These are phyloP conservation scores for Rhagonycha lutea DNA, from an alignment of 2,888 invertebrate genomes.

Conservation along the genomic window DNA sequence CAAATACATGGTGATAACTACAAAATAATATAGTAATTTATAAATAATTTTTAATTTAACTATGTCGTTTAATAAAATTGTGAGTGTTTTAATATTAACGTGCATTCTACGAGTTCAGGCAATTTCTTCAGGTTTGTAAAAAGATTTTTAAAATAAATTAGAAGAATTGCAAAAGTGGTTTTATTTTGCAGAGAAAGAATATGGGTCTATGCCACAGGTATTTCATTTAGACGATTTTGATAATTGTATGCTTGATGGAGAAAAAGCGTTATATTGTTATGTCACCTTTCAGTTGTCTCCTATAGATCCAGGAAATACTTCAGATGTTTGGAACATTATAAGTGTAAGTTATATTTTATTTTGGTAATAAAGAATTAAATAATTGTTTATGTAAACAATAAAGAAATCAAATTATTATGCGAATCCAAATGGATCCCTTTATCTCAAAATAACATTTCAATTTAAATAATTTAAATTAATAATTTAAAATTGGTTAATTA, in stretches of 20 bases:
- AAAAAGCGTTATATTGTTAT: constrained; percentile 23
- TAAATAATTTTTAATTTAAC: not conserved
- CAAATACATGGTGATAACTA: not conserved
- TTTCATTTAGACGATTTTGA: constrained; percentile 25
- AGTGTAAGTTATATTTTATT: constrained; percentile 13
- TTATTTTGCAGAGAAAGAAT: not conserved
- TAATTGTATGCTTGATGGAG: constrained; percentile 12
- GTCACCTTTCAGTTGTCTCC: constrained; percentile 24
- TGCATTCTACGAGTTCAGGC: not conserved
- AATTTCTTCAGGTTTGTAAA: not conserved
- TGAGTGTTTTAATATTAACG: not conserved
- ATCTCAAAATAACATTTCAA: too few species aligned
- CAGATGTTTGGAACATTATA: constrained; percentile 25
- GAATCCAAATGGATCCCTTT: too few species aligned
- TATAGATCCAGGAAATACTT: constrained; percentile 3
- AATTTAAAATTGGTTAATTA: too few species aligned
- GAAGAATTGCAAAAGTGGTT: not conserved
- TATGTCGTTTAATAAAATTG: not conserved
- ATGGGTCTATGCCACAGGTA: not conserved
- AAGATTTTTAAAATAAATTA: not conserved
- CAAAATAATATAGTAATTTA: not conserved
- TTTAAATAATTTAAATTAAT: too few species aligned
- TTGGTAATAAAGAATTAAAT: not conserved
- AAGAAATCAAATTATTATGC: too few species aligned
- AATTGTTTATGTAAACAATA: not conserved